Evolutionary conservation across 2,888 invertebrate genomes (phyloP).

Genomic region (Nudaria mundana): DNA sequence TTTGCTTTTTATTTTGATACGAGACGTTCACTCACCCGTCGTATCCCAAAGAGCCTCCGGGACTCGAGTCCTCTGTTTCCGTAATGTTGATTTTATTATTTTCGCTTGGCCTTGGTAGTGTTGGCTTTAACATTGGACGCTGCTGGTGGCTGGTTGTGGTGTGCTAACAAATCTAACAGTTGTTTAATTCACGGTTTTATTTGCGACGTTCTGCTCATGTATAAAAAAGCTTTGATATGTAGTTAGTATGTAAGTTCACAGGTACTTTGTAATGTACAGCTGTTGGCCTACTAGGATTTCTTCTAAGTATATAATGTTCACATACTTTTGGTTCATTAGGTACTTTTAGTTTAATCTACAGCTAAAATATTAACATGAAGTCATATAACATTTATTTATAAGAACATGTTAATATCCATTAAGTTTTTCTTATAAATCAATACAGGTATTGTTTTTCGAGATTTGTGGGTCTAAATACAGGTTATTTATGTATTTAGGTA

Average conservation of each 20-base stretch:
- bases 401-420: constrained; percentile 43
- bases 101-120: constrained; percentile 78
- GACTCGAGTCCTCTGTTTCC: constrained; percentile 77
- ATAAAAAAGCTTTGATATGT: constrained; percentile 52
- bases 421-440: too few relatives aligned
- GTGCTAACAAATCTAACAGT: constrained; percentile 78
- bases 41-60: constrained; percentile 68
- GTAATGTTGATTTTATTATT: constrained; percentile 76
- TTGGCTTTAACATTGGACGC: constrained; percentile 76
- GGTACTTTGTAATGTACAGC: constrained; percentile 21
- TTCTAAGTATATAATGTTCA: constrained; percentile 10
- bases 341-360: constrained; percentile 25
- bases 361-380: constrained; percentile 42
- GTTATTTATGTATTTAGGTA: too few relatives aligned
- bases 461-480: too few relatives aligned
- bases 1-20: constrained; percentile 58
- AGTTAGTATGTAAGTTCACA: constrained; percentile 30
- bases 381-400: constrained; percentile 28
- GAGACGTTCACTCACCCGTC: constrained; percentile 43
- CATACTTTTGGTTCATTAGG: constrained; percentile 10
- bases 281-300: constrained; percentile 9
- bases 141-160: constrained; percentile 70
- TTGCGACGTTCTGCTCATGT: constrained; percentile 66
- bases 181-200: constrained; percentile 58
- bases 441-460: too few relatives aligned